Evolutionary conservation across 2,888 invertebrate genomes (phyloP).

Genomic region (Criorhina ranunculi): DNA sequence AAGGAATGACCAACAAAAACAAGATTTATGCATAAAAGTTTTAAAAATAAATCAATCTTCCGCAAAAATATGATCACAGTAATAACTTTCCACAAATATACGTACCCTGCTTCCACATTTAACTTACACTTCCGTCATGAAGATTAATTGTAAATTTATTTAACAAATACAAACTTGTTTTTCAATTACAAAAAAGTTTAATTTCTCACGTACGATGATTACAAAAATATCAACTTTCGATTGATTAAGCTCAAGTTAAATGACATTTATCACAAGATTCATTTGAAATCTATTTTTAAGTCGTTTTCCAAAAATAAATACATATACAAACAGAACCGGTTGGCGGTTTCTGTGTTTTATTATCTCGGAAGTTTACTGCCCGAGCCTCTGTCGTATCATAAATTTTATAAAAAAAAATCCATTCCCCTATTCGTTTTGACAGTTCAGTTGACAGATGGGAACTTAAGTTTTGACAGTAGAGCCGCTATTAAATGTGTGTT

Average conservation of each 20-base stretch:
- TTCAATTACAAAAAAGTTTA: too few relatives aligned
- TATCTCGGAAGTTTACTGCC: not conserved
- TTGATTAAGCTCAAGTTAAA: not conserved
- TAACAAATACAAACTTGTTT: too few relatives aligned
- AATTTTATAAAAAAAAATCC: not conserved
- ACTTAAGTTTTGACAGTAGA: not conserved
- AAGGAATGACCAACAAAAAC: too few relatives aligned
- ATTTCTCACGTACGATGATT: too few relatives aligned
- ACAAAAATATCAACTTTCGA: too few relatives aligned
- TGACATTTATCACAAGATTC: constrained; percentile 16
- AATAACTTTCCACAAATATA: too few relatives aligned
- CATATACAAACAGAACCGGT: not conserved
- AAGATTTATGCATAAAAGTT: too few relatives aligned
- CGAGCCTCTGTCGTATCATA: constrained; percentile 2
- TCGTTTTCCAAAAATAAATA: not conserved
- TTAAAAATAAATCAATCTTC: too few relatives aligned
- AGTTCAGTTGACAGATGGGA: not conserved
- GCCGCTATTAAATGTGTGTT: not conserved
- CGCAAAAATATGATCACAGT: too few relatives aligned
- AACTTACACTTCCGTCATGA: too few relatives aligned
- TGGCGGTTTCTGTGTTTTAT: not conserved
- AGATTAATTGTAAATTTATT: too few relatives aligned
- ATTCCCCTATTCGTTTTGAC: not conserved
- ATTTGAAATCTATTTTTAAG: constrained; percentile 17
- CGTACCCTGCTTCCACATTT: too few relatives aligned